Base-by-base conservation (phyloP, 2,888 invertebrate genomes). In the Tachina grossa region DNA sequence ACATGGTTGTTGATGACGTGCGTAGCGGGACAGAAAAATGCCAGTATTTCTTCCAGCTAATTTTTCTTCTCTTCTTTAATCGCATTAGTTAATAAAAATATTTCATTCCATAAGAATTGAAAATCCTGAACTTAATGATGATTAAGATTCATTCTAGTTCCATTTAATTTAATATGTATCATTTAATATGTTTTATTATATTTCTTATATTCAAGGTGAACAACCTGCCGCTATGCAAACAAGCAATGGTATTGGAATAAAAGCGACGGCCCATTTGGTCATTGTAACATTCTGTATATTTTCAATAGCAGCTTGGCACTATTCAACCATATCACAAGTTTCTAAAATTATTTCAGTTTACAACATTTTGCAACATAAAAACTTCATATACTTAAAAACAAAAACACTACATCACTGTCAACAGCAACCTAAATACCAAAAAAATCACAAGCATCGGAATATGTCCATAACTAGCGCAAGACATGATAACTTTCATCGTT, bases 151-250 rank as follows among this genome's bases (percentile, higher is more conserved):
- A 31, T 6, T 31, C 57, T 59, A 22, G 45, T 69, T 61, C 57
- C 49, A 31, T 31, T 77, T 16, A 63, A 22, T 13, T 55, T 14
- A 22, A 22, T 55, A 13, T 22, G 1, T 22, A 6, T 22, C 1
- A 19, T 39, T 65, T 9, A 9, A 16, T 53, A n/a, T 14, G n/a
- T 51, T 31, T 55, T 22, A 1, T n/a, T 49, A 14, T 68, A 49
- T 77, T 49, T 49, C 9, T 13, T 71, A 47, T 53, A 76, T 39
- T 79, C 55, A 93, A 97, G 97, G 97, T 87, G 97, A 97, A 93
- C 96, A 97, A 92, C 97, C 97, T 85, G 96, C 96, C 80, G 97
- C 97, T 51, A 97, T 97, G 96, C 97, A 97, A 93, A 96, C 96
- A 4, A 95, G 95, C 92, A 94, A 93, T 92, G 94, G 94, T 59